Conservation (phyloP, 2,888 invertebrate genomes). For the Bellardia bayeri region DNA sequence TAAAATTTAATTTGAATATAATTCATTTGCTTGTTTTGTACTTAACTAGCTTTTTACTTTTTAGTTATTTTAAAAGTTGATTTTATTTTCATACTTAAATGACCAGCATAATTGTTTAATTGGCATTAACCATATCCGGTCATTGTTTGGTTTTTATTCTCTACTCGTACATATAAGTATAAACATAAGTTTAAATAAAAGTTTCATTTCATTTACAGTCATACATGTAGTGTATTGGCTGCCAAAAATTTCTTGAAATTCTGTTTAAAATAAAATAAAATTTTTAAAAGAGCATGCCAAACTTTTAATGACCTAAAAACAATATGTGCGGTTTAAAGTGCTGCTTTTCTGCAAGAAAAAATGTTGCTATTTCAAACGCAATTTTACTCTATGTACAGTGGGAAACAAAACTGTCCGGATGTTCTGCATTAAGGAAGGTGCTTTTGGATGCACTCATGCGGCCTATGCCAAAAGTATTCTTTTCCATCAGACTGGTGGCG, state of each 20-base stretch:
- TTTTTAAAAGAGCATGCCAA: conserved; percentile 47
- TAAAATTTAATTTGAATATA: not conserved
- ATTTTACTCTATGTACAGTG: no score
- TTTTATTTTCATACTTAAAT: not conserved
- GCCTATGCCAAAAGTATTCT: no score
- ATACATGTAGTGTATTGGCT: conserved; percentile 39
- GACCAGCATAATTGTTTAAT: conserved; percentile 35
- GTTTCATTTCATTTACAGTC: conserved; percentile 57
- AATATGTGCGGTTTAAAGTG: conserved; percentile 12
- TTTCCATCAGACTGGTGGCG: no score
- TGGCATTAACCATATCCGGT: conserved; percentile 60
- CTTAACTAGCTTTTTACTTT: not conserved
- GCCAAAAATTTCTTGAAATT: conserved; percentile 33
- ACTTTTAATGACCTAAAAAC: conserved; percentile 51
- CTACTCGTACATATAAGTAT: not conserved
- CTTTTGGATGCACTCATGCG: no score
- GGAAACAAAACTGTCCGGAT: no score
- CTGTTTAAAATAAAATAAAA: not conserved
- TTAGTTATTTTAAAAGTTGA: not conserved
- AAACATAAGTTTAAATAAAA: conserved; percentile 15
- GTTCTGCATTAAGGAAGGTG: no score
- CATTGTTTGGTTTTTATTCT: conserved; percentile 34
- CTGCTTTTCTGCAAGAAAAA: not conserved
- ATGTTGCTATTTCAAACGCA: no score
- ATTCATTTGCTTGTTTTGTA: no score